Evolutionary conservation across 2,888 invertebrate genomes (phyloP).

Genomic region (Calliopum simillimum): DNA sequence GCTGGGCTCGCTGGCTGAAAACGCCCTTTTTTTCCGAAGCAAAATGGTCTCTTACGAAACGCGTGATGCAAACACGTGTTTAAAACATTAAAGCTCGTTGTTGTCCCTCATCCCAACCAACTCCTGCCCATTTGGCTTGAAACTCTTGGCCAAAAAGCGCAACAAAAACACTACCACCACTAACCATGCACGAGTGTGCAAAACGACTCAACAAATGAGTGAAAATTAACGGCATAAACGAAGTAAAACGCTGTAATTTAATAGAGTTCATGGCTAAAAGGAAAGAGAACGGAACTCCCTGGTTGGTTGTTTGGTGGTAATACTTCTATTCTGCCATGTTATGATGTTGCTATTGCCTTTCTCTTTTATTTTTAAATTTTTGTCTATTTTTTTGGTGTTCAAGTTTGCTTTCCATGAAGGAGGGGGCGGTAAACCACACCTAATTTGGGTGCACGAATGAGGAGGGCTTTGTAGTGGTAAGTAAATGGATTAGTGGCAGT

Average conservation of each 20-base stretch:
- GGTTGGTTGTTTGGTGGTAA: neutral
- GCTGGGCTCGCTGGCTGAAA: no score
- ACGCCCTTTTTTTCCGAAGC: no score
- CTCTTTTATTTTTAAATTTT: neutral
- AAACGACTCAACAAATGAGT: slow-evolving; percentile 21
- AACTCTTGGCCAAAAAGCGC: neutral
- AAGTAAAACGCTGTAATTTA: slow-evolving; percentile 23
- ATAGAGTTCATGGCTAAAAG: slow-evolving; percentile 23
- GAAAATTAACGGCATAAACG: slow-evolving; percentile 27
- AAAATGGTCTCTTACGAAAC: no score
- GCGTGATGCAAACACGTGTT: no score
- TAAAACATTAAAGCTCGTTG: no score
- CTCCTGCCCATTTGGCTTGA: neutral
- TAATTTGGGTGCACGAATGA: neutral
- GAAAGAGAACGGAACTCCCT: neutral
- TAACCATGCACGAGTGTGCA: neutral
- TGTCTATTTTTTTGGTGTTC: neutral
- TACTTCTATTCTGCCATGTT: neutral
- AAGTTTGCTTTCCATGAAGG: slow-evolving; percentile 11
- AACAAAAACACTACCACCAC: slow-evolving; percentile 7
- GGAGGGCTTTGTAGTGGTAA: no score
- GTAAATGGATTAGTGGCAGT: neutral
- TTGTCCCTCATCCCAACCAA: no score
- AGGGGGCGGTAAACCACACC: slow-evolving; percentile 21
- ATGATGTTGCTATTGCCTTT: neutral